Evolutionary conservation across 2,888 invertebrate species (phyloP).

Genomic region (Brachyptera risi): DNA sequence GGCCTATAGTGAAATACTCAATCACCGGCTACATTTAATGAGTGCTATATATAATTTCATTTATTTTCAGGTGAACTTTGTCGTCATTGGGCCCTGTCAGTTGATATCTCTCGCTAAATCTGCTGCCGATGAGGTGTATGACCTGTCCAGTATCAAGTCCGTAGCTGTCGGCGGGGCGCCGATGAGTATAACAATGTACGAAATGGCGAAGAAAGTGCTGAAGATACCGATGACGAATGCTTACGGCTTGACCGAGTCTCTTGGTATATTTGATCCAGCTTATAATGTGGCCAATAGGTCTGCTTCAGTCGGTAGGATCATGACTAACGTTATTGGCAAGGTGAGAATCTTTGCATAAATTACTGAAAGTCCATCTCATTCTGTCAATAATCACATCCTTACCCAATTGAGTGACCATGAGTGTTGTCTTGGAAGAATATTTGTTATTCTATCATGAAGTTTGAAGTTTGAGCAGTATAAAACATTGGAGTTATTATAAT

Average conservation of each 20-base stretch:
- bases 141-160: background rate
- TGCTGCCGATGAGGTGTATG: background rate
- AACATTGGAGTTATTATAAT: too few species aligned
- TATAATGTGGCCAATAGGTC: constrained; percentile 45
- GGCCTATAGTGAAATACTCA: too few species aligned
- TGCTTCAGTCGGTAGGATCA: constrained; percentile 63
- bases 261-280: constrained; percentile 18
- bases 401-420: too few species aligned
- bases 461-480: too few species aligned
- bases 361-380: too few species aligned
- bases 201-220: background rate
- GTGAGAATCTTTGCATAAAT: too few species aligned
- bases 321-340: constrained; percentile 35
- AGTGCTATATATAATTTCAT: too few species aligned
- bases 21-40: too few species aligned
- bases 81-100: constrained; percentile 1
- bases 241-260: background rate
- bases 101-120: background rate
- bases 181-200: background rate
- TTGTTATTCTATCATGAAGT: too few species aligned
- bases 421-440: too few species aligned
- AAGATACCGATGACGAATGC: background rate
- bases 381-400: too few species aligned
- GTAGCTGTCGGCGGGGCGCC: background rate
- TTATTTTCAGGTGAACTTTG: background rate